Conservation (phyloP, 2,888 invertebrate genomes). For the Syrista parreyssii region DNA sequence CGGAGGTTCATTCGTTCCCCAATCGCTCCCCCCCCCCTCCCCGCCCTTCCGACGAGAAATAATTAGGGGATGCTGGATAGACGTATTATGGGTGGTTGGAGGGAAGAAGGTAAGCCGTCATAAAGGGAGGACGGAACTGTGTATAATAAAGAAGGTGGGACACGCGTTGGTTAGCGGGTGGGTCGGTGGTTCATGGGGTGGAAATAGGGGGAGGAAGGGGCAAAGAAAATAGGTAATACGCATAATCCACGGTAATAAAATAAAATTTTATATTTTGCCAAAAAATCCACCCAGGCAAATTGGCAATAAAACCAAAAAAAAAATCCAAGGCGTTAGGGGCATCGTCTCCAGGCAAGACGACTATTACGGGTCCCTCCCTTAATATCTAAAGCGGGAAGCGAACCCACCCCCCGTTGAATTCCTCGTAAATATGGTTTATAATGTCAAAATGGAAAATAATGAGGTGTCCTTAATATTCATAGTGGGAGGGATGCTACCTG, state of each 20-base stretch:
- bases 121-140: neutral
- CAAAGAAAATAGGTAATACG: neutral
- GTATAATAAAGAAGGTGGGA: neutral
- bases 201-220: neutral
- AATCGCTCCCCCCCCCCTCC: too few species aligned
- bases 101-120: neutral
- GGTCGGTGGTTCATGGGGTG: neutral
- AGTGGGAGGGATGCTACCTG: slow-evolving; percentile 35
- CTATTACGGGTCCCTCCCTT: slow-evolving; percentile 18
- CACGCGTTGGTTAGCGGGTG: neutral
- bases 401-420: neutral
- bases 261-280: slow-evolving; percentile 35
- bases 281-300: slow-evolving; percentile 32
- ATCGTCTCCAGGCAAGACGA: neutral
- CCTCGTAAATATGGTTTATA: slow-evolving; percentile 57
- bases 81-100: neutral
- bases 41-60: neutral
- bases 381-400: neutral
- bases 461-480: slow-evolving; percentile 56
- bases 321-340: neutral
- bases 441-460: slow-evolving; percentile 56
- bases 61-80: neutral
- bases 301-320: slow-evolving; percentile 37
- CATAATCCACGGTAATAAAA: slow-evolving; percentile 35
- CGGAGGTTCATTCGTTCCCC: neutral